Conservation (phyloP, 2,797 vertebrate species). For the Peromyscus aztecus region DNA sequence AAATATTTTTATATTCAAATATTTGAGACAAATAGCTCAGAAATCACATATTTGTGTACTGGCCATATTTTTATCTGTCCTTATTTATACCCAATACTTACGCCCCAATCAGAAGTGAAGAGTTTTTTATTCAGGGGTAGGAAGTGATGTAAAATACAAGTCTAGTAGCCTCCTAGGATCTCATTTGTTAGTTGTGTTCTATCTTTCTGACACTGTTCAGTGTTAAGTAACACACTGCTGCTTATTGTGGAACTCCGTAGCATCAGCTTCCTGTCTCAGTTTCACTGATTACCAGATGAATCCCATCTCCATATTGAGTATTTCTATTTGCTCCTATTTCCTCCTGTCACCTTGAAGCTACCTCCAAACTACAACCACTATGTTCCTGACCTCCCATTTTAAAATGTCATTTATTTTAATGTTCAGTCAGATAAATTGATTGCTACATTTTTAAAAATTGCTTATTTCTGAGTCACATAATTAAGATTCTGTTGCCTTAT, state of each 20-base stretch:
- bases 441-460: constrained; percentile 40
- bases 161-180: neutral
- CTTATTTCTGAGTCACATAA: constrained; percentile 45
- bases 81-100: neutral
- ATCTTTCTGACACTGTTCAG: neutral
- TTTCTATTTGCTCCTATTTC: constrained; percentile 40
- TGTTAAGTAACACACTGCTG: neutral
- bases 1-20: constrained; percentile 46
- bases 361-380: neutral
- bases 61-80: neutral
- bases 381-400: constrained; percentile 26
- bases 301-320: neutral
- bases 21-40: constrained; percentile 25
- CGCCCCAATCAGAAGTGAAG: constrained; percentile 30
- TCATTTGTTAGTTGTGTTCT: neutral
- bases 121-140: neutral
- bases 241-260: neutral
- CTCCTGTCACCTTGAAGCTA: constrained; percentile 23
- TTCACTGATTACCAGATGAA: neutral
- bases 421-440: constrained; percentile 42
- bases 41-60: neutral
- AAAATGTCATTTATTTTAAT: constrained; percentile 53
- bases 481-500: constrained; percentile 60
- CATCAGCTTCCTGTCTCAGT: neutral
- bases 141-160: neutral